Conservation (phyloP, 2,888 invertebrate genomes). For the Drosophila emarginata region DNA sequence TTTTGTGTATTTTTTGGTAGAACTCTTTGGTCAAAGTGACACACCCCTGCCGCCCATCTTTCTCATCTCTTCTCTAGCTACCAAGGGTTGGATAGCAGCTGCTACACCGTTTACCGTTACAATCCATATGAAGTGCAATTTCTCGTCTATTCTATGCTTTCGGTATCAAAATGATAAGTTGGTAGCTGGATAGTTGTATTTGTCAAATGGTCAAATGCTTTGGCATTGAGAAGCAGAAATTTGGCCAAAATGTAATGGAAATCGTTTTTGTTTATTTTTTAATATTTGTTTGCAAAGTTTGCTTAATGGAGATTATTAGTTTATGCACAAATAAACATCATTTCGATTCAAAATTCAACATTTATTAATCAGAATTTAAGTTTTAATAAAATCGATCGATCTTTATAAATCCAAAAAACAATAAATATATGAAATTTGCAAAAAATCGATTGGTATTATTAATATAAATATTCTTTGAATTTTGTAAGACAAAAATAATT, state of each 20-base stretch:
- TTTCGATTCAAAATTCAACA: too few species aligned
- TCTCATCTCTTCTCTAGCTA: not conserved
- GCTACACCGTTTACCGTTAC: conserved; percentile 4
- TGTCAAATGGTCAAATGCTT: not conserved
- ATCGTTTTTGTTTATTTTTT: too few species aligned
- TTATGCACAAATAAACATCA: too few species aligned
- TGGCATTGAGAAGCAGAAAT: not conserved
- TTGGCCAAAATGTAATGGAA: not conserved
- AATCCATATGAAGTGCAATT: conserved; percentile 23
- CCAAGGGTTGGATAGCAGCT: conserved; percentile 14
- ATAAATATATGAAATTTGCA: too few species aligned
- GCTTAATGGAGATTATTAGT: too few species aligned
- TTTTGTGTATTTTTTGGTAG: conserved; percentile 14
- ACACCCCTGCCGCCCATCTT: not conserved
- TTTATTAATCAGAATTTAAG: too few species aligned
- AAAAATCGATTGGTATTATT: too few species aligned
- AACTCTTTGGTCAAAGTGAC: conserved; percentile 1
- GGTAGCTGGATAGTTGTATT: not conserved
- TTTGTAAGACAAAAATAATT: too few species aligned
- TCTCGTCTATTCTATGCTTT: conserved; percentile 14
- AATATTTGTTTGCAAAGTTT: not conserved
- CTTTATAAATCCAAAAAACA: too few species aligned
- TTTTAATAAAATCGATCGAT: too few species aligned
- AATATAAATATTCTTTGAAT: too few species aligned
- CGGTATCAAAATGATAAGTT: not conserved